Percentiles rank a stretch among this genome's conserved stretches.
These are phyloP conservation scores for Decapterus maruadsi DNA, from an alignment of 2,797 vertebrate species.

Conservation along the genomic window DNA sequence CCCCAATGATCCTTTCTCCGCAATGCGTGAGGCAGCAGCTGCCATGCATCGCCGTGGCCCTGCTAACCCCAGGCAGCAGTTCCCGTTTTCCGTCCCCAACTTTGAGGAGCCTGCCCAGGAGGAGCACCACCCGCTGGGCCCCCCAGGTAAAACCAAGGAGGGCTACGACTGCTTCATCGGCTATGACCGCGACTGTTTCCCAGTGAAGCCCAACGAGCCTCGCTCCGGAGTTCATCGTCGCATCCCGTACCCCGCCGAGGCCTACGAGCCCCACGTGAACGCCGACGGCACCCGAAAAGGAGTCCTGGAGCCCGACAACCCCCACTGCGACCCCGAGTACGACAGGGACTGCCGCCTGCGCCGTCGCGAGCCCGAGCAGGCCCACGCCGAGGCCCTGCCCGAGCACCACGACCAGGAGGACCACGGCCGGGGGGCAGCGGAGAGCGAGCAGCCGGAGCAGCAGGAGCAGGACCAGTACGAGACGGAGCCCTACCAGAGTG, in stretches of 20 bases:
- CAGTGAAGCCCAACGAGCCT: conserved; percentile 68
- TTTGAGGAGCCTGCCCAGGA: conserved; percentile 71
- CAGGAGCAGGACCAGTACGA: conserved; percentile 73
- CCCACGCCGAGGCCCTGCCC: conserved; percentile 24
- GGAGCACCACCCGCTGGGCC: conserved; percentile 80
- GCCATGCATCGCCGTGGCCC: conserved; percentile 71
- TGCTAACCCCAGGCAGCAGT: conserved; percentile 61
- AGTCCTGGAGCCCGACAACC: conserved; percentile 83
- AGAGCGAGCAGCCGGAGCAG: conserved; percentile 55
- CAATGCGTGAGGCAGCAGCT: conserved; percentile 57
- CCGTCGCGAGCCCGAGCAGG: conserved; percentile 71
- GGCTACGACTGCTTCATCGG: conserved; percentile 88
- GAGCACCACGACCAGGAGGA: conserved; percentile 52
- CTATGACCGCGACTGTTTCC: conserved; percentile 86
- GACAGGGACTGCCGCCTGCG: conserved; percentile 86
- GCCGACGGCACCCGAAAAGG: conserved; percentile 76
- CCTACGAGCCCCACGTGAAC: conserved; percentile 84
- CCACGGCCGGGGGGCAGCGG: conserved; percentile 51
- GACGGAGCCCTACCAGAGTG: conserved; percentile 83
- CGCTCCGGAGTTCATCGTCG: conserved; percentile 68
- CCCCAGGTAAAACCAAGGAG: conserved; percentile 88
- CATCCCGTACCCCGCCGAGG: conserved; percentile 63
- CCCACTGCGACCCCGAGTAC: conserved; percentile 87
- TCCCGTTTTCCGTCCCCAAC: conserved; percentile 58
- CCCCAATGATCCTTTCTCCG: conserved; percentile 72